A percentile compares a stretch with the other conserved stretches of the same genome.
These are phyloP conservation scores for Mormyrops boulengeri DNA, from an alignment of 2,797 vertebrate genomes.

Conservation along the genomic window DNA sequence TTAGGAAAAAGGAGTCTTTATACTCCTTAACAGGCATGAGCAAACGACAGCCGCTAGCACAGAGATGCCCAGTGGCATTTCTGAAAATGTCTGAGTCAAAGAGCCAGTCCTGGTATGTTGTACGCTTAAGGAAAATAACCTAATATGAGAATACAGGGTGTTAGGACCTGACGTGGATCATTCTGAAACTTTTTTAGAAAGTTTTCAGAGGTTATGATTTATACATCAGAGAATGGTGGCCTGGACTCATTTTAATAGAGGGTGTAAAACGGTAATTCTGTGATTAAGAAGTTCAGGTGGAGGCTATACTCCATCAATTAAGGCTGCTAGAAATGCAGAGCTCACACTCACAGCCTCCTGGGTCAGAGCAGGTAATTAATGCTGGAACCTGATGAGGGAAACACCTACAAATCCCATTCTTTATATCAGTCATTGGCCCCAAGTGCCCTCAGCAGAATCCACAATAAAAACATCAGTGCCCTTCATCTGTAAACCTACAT, in stretches of 20 bases:
- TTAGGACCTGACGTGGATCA: not conserved
- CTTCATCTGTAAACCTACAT: not conserved
- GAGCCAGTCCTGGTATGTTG: not conserved
- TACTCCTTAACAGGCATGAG: not conserved
- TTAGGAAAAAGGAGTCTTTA: not conserved
- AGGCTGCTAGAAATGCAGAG: not conserved
- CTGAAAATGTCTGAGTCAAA: not conserved
- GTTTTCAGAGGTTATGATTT: conserved; percentile 5
- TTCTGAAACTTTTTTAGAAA: conserved; percentile 9
- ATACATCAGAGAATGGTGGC: not conserved
- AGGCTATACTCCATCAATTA: not conserved
- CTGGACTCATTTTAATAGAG: conserved; percentile 12
- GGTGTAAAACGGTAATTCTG: conserved; percentile 8
- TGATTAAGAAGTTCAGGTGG: conserved; percentile 15
- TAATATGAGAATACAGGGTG: not conserved
- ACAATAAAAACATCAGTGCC: not conserved
- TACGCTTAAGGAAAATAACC: not conserved
- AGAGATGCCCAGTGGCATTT: not conserved
- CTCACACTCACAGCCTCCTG: conserved; percentile 15
- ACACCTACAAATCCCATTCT: not conserved
- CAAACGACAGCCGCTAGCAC: not conserved
- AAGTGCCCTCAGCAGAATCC: not conserved
- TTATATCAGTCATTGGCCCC: not conserved
- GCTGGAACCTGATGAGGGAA: not conserved
- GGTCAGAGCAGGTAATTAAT: conserved; percentile 11